Evolutionary conservation across 2,888 invertebrate genomes (phyloP), one percentile per base, ranked within the genome.

Genomic region (Liposcelis brunnea): DNA sequence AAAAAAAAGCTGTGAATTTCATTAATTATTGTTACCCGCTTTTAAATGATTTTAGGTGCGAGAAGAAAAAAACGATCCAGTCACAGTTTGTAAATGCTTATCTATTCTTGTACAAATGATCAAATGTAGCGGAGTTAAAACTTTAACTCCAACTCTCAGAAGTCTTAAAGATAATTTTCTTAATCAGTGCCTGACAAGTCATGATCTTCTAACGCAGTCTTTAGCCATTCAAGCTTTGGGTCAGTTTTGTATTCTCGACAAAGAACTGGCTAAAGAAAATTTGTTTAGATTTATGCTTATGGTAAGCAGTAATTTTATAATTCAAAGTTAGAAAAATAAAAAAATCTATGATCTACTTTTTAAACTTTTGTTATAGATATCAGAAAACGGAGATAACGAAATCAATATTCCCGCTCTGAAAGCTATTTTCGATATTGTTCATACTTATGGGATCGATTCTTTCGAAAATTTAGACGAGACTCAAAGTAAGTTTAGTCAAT

Each of bases 31-130:
- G 6, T 14, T 6, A 40, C 6, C 3, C 3, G 4, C 40, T 6
- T 18, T 40, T 40, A 6, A 18, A 12, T 40, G 19, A 16, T 14
- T 40, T 40, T 18, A 40, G 40, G 40, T 40, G 6, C 7, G 40
- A n/a, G 40, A 40, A 40, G 40, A 40, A 40, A 40, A 11, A 18
- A 40, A 40, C 15, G 40, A 40, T 19, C 40, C 40, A 5, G 40
- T 19, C 6, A 40, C 40, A 11, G 18, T 40, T 40, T 40, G 40
- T 18, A 40, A 40, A 19, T 40, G 40, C 40, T 21, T 40, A 19
- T 12, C 40, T 6, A 40, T 40, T 6, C 15, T 40, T 7, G 7
- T 40, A 5, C 16, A 40, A 19, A 40, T 40, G 40, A 21, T 40
- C 19, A 14, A 14, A 40, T 16, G 16, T 7, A 40, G 40, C 16